Percentiles rank a stretch among this genome's conserved stretches.
phyloP scores from a whole-genome alignment of 2,797 vertebrate species.

The Ptychadena robeensis region DNA sequence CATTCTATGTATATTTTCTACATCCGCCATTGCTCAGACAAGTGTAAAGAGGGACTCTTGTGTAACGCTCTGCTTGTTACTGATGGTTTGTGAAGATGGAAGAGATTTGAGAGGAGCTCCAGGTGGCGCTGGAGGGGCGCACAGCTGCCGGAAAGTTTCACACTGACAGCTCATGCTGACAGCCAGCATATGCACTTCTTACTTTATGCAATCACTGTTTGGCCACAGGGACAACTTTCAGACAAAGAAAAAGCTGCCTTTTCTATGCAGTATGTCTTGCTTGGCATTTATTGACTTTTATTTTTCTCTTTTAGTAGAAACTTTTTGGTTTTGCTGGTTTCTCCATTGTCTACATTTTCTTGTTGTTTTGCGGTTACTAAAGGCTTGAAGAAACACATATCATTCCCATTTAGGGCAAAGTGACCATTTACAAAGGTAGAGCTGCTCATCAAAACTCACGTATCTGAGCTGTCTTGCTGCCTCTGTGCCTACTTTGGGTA shows the following conservation, averaged over 20 bases:
- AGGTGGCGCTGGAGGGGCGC: neutral
- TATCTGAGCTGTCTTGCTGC: too few relatives aligned
- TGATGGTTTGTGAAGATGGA: neutral
- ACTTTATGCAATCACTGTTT: neutral
- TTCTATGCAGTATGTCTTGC: neutral
- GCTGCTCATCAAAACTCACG: too few relatives aligned
- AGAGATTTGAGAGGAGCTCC: neutral
- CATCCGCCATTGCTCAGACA: neutral
- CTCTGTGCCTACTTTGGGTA: too few relatives aligned
- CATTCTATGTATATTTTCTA: neutral
- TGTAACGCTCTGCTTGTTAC: neutral
- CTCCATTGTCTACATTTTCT: too few relatives aligned
- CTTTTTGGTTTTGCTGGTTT: neutral
- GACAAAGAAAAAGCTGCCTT: neutral
- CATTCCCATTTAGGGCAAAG: too few relatives aligned
- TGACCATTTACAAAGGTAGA: too few relatives aligned
- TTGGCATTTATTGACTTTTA: neutral
- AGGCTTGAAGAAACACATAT: too few relatives aligned
- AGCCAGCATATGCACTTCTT: neutral
- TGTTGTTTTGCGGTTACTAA: too few relatives aligned
- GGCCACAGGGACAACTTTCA: neutral
- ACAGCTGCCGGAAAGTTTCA: neutral
- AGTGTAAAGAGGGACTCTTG: too few relatives aligned
- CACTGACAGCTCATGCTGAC: neutral
- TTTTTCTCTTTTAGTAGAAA: too few relatives aligned